A percentile compares a stretch with the other conserved stretches of the same genome.
Evolutionary conservation across 2,113 vertebrate genomes (phyloP).

Genomic region (Phycodurus eques): DNA sequence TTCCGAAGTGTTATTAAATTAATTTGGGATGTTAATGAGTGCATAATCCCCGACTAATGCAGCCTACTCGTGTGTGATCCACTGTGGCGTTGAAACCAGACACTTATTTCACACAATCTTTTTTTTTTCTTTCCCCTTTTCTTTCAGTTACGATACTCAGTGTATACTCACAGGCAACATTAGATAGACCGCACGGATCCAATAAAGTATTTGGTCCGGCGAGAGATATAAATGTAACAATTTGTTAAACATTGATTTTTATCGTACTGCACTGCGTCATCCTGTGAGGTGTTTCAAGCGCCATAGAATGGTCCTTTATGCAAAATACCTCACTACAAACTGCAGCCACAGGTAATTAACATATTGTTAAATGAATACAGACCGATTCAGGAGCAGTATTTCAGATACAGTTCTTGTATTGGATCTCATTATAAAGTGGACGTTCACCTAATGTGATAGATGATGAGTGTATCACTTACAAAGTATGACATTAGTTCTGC

Average conservation of each 20-base stretch:
- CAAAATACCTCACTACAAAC: background rate
- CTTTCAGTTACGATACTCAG: background rate
- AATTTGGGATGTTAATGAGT: slow-evolving; percentile 47
- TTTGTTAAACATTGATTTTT: background rate
- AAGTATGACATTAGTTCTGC: slow-evolving; percentile 11
- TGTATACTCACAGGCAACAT: background rate
- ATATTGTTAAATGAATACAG: background rate
- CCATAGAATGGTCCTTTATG: background rate
- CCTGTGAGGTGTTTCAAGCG: background rate
- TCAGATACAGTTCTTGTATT: background rate
- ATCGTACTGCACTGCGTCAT: background rate
- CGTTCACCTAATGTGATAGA: background rate
- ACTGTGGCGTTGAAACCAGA: slow-evolving; percentile 27
- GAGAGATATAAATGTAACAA: background rate
- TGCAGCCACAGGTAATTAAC: background rate
- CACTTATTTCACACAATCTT: slow-evolving; percentile 20
- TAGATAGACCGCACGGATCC: background rate
- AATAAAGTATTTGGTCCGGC: background rate
- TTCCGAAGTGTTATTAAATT: slow-evolving; percentile 49
- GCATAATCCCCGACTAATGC: slow-evolving; percentile 40
- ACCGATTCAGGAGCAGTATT: background rate
- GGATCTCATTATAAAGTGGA: background rate
- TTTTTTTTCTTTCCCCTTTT: background rate
- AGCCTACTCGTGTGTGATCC: background rate
- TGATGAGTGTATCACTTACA: slow-evolving; percentile 3